Evolutionary conservation across 2,888 invertebrate genomes (phyloP), one percentile per base, ranked within the genome.

Genomic region (Sarcophaga carnaria): DNA sequence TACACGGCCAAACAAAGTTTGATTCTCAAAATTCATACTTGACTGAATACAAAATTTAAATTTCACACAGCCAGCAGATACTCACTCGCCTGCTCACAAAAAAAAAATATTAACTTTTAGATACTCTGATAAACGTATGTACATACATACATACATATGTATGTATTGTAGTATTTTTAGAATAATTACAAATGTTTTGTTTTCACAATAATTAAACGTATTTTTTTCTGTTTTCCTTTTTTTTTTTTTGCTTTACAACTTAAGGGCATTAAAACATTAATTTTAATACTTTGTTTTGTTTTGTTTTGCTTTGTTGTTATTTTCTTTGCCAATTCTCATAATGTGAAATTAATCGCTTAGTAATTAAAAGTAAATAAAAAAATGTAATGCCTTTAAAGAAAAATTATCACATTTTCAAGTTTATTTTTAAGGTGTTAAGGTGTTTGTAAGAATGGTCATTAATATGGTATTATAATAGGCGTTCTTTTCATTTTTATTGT

Each of bases 1-100:
- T 64, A 77, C 37, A 77, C 37, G 37, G 8, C 37, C 37, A 49
- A 49, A 20, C 8, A 37, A 66, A 27, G 11, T 54, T 14, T 60
- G 25, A 63, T 80, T 75, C 71, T 79, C 75, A 47, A 87, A 87
- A 78, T 83, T 76, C 25, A 84, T 66, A 79, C 81, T 71, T 84
- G 75, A 87, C 62, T 81, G 87, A 84, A 67, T 17, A 77, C 67
- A 71, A 54, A 67, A 49, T 71, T 63, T 47, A n/a, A 66, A 4
- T 63, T n/a, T 60, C 20, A 63, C 74, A 20, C 22, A 62, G 62
- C 14, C 20, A 20, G 5, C n/a, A 62, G n/a, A 62, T 62, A 62
- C n/a, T 14, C 0, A 17, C 14, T 17, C 1, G 6, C 12, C 0
- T 17, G 17, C 54, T 17, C 2, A 14, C 17, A 59, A 59, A 12